Percentiles rank a stretch among this genome's conserved stretches.
These are phyloP conservation scores for Rotaria macrura DNA, from an alignment of 2,888 invertebrate genomes.

Conservation along the genomic window DNA sequence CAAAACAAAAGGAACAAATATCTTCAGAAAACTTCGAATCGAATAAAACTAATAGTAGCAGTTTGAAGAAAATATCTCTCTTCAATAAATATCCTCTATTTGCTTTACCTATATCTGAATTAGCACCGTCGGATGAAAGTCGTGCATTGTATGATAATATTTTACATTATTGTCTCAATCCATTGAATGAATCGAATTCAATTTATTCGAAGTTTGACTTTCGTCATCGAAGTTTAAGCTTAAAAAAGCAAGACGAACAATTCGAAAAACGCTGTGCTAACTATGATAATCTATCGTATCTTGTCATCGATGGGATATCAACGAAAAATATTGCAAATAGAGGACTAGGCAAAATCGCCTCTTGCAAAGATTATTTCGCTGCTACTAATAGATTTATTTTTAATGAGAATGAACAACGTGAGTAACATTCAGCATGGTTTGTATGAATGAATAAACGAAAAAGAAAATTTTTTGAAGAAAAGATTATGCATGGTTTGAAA, in stretches of 20 bases:
- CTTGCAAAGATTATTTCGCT: not conserved
- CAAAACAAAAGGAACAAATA: not conserved
- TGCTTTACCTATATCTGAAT: not conserved
- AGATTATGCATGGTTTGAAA: not conserved
- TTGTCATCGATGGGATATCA: constrained; percentile 1
- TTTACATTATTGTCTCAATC: not conserved
- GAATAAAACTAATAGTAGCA: not conserved
- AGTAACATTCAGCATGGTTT: not conserved
- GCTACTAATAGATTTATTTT: not conserved
- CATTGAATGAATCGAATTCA: not conserved
- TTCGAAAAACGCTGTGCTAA: constrained; percentile 5
- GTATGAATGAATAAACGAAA: not conserved
- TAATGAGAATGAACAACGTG: constrained; percentile 2
- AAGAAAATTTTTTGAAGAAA: too few relatives aligned
- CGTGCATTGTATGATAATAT: constrained; percentile 8
- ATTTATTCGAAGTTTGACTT: not conserved
- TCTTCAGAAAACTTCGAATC: not conserved
- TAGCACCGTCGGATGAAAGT: not conserved
- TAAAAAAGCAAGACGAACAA: not conserved
- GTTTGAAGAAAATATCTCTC: not conserved
- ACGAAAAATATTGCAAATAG: not conserved
- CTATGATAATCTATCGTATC: constrained; percentile 18
- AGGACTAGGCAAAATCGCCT: not conserved
- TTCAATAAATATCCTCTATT: not conserved
- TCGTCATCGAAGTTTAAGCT: not conserved